These are phyloP conservation scores for Capromys pilorides DNA, from an alignment of 2,797 vertebrate genomes.

Conservation along the genomic window DNA sequence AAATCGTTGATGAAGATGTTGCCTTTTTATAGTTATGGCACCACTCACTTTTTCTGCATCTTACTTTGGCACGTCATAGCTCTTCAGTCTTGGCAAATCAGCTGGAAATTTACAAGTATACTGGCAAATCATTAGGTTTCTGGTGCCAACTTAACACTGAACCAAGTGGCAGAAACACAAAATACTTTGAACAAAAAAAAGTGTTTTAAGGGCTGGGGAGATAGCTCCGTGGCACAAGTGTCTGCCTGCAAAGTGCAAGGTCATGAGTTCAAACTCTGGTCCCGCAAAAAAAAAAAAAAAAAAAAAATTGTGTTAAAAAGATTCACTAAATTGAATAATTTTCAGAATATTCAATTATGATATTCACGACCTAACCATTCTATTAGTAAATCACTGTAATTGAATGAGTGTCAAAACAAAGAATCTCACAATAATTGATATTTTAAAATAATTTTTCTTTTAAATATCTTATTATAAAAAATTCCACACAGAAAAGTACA, in stretches of 20 bases:
- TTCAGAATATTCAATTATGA: slow-evolving; percentile 55
- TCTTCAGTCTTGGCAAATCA: slow-evolving; percentile 47
- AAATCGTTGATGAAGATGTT: neutral
- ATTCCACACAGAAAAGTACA: slow-evolving; percentile 12
- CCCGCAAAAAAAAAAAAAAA: no score
- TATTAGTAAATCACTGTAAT: slow-evolving; percentile 42
- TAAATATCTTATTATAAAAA: slow-evolving; percentile 25
- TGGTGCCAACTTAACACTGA: slow-evolving; percentile 51
- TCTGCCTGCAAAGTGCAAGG: no score
- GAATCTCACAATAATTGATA: neutral
- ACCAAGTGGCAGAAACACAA: slow-evolving; percentile 60
- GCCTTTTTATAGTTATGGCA: slow-evolving; percentile 1
- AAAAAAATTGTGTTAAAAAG: slow-evolving; percentile 47
- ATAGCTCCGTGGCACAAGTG: no score
- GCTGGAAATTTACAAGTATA: slow-evolving; percentile 62
- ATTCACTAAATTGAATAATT: slow-evolving; percentile 51
- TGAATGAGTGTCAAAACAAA: slow-evolving; percentile 61
- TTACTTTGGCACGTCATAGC: slow-evolving; percentile 49
- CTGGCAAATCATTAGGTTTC: slow-evolving; percentile 64
- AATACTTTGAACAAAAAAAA: slow-evolving; percentile 52
- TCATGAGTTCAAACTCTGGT: no score
- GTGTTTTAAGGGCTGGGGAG: no score
- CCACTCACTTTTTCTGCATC: slow-evolving; percentile 42
- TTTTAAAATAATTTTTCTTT: slow-evolving; percentile 62
- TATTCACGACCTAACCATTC: slow-evolving; percentile 42